phyloP scores from a whole-genome alignment of 1,140 invertebrate genomes.

The Helicoverpa armigera region DNA sequence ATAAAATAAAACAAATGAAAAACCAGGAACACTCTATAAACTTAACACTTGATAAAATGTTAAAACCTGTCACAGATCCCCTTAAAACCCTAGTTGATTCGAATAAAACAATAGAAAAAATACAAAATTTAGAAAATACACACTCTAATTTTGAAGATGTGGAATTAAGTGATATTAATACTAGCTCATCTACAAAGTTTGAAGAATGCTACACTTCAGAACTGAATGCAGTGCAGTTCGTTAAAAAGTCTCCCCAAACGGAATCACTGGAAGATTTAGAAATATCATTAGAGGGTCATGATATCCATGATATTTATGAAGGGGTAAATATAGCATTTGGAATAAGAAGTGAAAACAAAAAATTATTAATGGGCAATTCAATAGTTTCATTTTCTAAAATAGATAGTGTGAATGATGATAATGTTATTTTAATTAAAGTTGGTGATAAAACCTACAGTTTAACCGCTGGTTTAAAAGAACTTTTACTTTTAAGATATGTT shows the following conservation, averaged over 20 bases:
- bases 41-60: slow-evolving; percentile 29
- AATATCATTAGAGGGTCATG: background rate
- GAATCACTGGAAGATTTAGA: background rate
- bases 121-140: slow-evolving; percentile 19
- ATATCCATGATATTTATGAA: background rate
- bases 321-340: slow-evolving; percentile 40
- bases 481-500: slow-evolving; percentile 43
- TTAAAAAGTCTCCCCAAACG: background rate
- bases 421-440: slow-evolving; percentile 21
- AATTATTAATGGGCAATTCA: slow-evolving; percentile 35
- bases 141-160: slow-evolving; percentile 2
- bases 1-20: slow-evolving; percentile 42
- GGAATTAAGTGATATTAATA: slow-evolving; percentile 1
- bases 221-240: background rate
- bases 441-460: slow-evolving; percentile 33
- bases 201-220: background rate
- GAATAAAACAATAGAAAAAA: slow-evolving; percentile 23
- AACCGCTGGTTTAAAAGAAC: slow-evolving; percentile 46
- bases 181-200: slow-evolving; percentile 10
- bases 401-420: slow-evolving; percentile 20
- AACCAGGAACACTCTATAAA: slow-evolving; percentile 12
- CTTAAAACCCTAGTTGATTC: slow-evolving; percentile 44
- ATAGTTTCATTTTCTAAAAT: slow-evolving; percentile 42
- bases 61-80: slow-evolving; percentile 44
- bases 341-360: slow-evolving; percentile 44